Base-by-base conservation (phyloP, 2,888 invertebrate species). In the Griposia aprilina region DNA sequence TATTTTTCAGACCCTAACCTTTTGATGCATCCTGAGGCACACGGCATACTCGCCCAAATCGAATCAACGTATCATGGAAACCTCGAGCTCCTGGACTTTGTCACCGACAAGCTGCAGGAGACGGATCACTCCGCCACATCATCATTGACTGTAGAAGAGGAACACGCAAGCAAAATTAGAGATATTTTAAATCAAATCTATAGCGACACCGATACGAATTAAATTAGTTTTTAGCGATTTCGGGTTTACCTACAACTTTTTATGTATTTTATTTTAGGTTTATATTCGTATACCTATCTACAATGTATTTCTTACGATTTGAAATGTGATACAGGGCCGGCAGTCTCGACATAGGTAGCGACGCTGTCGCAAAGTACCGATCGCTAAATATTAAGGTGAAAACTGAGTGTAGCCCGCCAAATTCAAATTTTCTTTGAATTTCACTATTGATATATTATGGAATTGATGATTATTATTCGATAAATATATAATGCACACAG, bases 91-190 rank as follows among this genome's bases (percentile, higher is more conserved):
- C 71, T 71, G 48, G 71, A 70, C 8, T 15, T 23, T 20, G 10
- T 74, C 23, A 30, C 48, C 30, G 30, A 36, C 5, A 74, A 74
- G 72, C 72, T 74, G n/a, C 57, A 59, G n/a, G 74, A 48, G 45
- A 72, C n/a, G n/a, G 72, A 72, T 59, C 57, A 48, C 57, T 48
- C 23, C 45, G 45, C 23, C 15, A 11, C n/a, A 59, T 13, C 17
- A 5, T n/a, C 48, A 57, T 59, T 74, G 17, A 48, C 17, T n/a
- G 48, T 48, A 23, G 48, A 72, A 36, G 4, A 59, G n/a, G 72
- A 72, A 17, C 57, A 72, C 15, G 10, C 57, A 1, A 48, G 3
- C 20, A n/a, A 59, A 36, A 48, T 72, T n/a, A n/a, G 57, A n/a
- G 6, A 72, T 10, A n/a, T 72, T 71, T 13, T 74, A 17, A 59